Evolutionary conservation across 1,140 invertebrate genomes (phyloP).

Genomic region (Solen grandis): DNA sequence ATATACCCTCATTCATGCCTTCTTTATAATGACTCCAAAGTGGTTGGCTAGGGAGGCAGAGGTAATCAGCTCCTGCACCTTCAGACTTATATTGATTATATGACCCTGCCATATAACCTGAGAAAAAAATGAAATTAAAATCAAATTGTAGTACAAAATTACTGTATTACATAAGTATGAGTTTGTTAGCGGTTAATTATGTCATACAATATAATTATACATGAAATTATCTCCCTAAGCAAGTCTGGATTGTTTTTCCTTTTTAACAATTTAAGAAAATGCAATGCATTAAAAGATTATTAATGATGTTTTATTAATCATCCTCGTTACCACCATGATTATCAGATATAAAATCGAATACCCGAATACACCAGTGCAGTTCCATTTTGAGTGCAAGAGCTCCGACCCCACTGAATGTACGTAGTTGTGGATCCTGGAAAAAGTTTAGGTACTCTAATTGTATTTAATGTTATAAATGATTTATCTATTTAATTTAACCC

Average conservation of each 20-base stretch:
- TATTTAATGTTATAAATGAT: too few relatives aligned
- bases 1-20: not conserved
- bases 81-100: not conserved
- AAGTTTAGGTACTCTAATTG: too few relatives aligned
- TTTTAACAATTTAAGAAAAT: not conserved
- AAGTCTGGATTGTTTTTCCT: not conserved
- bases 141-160: not conserved
- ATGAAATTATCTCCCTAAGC: not conserved
- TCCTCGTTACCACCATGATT: too few relatives aligned
- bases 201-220: not conserved
- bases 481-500: too few relatives aligned
- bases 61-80: constrained; percentile 20
- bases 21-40: not conserved
- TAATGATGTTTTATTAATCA: not conserved
- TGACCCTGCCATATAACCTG: not conserved
- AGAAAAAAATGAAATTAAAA: not conserved
- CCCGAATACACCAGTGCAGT: not conserved
- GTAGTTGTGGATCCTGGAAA: too few relatives aligned
- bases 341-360: not conserved
- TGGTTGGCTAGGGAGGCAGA: constrained; percentile 23
- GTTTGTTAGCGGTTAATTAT: not conserved
- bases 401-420: not conserved
- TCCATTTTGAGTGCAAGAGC: not conserved
- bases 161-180: not conserved
- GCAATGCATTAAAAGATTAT: not conserved